Percentiles rank a stretch among this genome's conserved stretches.
These are phyloP conservation scores for Drosophila quinaria DNA, from an alignment of 2,888 invertebrate species.

Conservation along the genomic window DNA sequence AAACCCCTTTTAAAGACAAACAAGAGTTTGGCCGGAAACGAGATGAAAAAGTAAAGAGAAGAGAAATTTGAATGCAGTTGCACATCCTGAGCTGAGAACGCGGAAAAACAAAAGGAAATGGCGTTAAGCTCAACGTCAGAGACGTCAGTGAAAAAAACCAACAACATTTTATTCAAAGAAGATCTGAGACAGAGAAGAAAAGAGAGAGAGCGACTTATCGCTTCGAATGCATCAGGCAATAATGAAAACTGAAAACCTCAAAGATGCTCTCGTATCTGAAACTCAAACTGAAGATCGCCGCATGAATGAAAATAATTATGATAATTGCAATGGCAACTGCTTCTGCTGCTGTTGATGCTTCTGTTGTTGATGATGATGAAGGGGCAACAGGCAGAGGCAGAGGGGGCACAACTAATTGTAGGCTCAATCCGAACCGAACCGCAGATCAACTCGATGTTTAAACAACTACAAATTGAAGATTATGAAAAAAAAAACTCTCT, in stretches of 20 bases:
- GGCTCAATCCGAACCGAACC: conserved; percentile 64
- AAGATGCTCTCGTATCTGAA: conserved; percentile 18
- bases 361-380: conserved; percentile 21
- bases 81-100: conserved; percentile 32
- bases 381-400: conserved; percentile 10
- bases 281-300: conserved; percentile 49
- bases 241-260: conserved; percentile 19
- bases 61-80: conserved; percentile 52
- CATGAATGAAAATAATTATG: conserved; percentile 79
- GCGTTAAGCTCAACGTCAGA: conserved; percentile 44
- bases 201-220: conserved; percentile 42
- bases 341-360: conserved; percentile 44
- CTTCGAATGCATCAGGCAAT: conserved; percentile 61
- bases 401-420: conserved; percentile 67
- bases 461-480: conserved; percentile 28
- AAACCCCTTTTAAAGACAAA: conserved; percentile 3
- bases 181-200: conserved; percentile 18
- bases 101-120: conserved; percentile 52
- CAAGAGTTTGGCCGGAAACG: conserved; percentile 60
- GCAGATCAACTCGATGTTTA: conserved; percentile 60
- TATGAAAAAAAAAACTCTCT: conserved; percentile 16
- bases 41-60: conserved; percentile 9
- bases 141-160: conserved; percentile 36
- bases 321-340: conserved; percentile 68
- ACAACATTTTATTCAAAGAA: conserved; percentile 54